Conservation (phyloP, 2,113 vertebrate species). For the Psettodes erumei region DNA sequence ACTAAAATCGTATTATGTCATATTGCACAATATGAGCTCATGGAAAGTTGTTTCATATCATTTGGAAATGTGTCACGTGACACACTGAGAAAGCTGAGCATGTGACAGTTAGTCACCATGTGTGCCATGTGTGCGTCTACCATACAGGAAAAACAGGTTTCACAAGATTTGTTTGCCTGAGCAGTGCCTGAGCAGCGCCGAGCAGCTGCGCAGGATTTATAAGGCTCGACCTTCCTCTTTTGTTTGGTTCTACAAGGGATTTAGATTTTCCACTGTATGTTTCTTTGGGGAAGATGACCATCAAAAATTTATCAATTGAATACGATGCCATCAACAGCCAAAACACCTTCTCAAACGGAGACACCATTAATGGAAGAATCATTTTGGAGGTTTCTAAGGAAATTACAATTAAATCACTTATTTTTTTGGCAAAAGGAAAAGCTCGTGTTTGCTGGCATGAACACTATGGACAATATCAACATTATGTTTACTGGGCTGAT, state of each 20-base stretch:
- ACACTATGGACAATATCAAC: not conserved
- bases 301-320: slow-evolving; percentile 62
- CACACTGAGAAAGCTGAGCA: too few species aligned
- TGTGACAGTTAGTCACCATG: too few species aligned
- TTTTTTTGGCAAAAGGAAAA: slow-evolving; percentile 67
- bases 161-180: fast-evolving
- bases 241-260: not conserved
- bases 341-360: slow-evolving; percentile 78
- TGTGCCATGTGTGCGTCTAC: not conserved
- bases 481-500: slow-evolving; percentile 51
- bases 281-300: slow-evolving; percentile 46
- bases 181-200: not conserved
- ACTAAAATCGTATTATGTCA: too few species aligned
- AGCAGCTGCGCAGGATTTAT: fast-evolving
- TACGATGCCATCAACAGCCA: slow-evolving; percentile 74
- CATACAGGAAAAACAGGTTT: slow-evolving; percentile 24
- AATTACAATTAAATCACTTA: slow-evolving; percentile 57
- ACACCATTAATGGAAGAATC: slow-evolving; percentile 73
- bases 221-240: not conserved
- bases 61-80: too few species aligned
- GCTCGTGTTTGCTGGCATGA: slow-evolving; percentile 69
- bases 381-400: slow-evolving; percentile 66
- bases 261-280: not conserved
- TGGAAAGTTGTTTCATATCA: too few species aligned
- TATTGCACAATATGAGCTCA: too few species aligned